These are phyloP conservation scores for Mus spretus DNA, from an alignment of 2,797 vertebrate species.

Conservation along the genomic window DNA sequence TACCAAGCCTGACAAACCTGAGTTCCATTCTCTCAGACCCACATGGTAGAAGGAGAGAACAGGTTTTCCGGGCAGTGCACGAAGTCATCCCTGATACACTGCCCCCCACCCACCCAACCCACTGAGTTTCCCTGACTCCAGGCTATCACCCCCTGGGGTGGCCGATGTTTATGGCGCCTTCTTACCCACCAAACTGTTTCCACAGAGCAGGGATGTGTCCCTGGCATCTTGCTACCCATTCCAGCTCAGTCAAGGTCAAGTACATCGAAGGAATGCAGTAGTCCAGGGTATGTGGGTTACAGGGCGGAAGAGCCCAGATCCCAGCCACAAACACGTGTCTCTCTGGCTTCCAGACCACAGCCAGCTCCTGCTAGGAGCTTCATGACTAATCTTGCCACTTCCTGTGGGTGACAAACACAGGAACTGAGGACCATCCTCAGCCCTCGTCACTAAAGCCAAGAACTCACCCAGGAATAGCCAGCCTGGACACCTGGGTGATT, in stretches of 20 bases:
- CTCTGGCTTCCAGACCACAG: constrained; percentile 11
- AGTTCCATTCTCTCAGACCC: not conserved
- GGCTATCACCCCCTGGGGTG: accelerated
- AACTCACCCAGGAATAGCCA: too few relatives aligned
- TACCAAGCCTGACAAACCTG: not conserved
- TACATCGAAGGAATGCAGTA: accelerated
- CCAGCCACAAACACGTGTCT: not conserved
- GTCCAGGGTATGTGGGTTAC: not conserved
- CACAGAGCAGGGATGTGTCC: not conserved
- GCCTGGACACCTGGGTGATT: not conserved
- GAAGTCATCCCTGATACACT: not conserved
- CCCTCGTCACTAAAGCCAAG: not conserved
- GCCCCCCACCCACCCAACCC: not conserved
- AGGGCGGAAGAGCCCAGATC: not conserved
- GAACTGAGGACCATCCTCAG: not conserved
- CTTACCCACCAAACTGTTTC: not conserved
- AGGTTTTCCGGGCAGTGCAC: not conserved
- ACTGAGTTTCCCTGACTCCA: not conserved
- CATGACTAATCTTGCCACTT: not conserved
- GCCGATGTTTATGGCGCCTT: not conserved
- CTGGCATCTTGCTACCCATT: not conserved
- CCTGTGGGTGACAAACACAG: not conserved
- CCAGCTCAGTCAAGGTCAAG: not conserved
- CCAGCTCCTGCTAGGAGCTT: not conserved
- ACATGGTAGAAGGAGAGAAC: not conserved